Evolutionary conservation across 2,888 invertebrate genomes (phyloP).

Genomic region (Tanaodytes sp.): DNA sequence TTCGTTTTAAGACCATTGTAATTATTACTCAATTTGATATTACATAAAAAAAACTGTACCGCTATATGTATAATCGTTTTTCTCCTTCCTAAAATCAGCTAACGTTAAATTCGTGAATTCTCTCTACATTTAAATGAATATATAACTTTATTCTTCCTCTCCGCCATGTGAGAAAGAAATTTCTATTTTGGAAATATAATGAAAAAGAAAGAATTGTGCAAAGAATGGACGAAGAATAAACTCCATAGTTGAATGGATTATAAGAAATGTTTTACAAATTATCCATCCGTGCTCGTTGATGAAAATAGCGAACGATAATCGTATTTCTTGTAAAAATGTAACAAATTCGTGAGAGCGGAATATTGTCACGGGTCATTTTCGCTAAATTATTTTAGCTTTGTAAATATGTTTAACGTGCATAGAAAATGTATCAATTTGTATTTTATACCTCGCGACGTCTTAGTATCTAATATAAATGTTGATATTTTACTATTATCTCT

Average conservation of each 20-base stretch:
- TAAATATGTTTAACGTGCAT: constrained; percentile 47
- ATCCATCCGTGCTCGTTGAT: constrained; percentile 50
- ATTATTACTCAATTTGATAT: constrained; percentile 25
- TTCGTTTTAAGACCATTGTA: no score
- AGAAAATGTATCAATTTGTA: constrained; percentile 20
- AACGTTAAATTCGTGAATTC: constrained; percentile 48
- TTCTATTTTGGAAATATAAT: constrained; percentile 53
- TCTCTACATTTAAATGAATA: constrained; percentile 47
- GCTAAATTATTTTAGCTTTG: constrained; percentile 50
- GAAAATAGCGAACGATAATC: constrained; percentile 54
- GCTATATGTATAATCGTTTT: constrained; percentile 46
- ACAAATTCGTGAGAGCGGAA: constrained; percentile 48
- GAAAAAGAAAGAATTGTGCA: constrained; percentile 23
- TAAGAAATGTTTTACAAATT: constrained; percentile 52
- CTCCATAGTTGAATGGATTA: constrained; percentile 48
- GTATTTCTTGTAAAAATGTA: constrained; percentile 55
- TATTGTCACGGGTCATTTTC: constrained; percentile 46
- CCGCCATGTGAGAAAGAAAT: constrained; percentile 39
- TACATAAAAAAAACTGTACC: constrained; percentile 43
- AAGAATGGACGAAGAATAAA: constrained; percentile 27
- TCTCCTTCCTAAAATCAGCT: constrained; percentile 41
- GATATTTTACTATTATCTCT: no score
- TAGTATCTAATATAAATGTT: no score
- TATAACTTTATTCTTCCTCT: constrained; percentile 54
- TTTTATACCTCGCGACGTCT: no score